Percentiles rank a stretch among this genome's conserved stretches.
phyloP scores from a whole-genome alignment of 2,113 vertebrate species.

The Terrapene triunguis region DNA sequence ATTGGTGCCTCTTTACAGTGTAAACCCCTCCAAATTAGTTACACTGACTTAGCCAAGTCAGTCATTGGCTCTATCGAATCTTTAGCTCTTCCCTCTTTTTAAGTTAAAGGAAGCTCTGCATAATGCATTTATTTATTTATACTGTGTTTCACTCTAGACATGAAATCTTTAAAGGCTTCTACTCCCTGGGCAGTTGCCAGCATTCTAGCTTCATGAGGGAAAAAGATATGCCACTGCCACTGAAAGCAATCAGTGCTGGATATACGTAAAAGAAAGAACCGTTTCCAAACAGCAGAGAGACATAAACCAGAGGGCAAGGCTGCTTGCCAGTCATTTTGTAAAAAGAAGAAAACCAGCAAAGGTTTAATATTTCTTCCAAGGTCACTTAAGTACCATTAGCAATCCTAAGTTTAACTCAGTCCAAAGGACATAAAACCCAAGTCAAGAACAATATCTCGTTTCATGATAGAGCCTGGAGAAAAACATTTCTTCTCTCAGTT shows the following conservation, averaged over 20 bases:
- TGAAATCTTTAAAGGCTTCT: background rate
- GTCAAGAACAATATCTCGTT: slow-evolving; percentile 19
- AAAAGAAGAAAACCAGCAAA: background rate
- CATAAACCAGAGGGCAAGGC: background rate
- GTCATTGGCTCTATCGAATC: fast-evolving
- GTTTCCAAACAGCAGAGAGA: background rate
- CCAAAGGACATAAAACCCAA: slow-evolving; percentile 6
- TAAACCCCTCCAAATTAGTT: background rate
- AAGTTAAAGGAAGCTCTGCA: background rate
- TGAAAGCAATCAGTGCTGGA: background rate
- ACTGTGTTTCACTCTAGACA: background rate
- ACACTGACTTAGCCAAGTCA: background rate
- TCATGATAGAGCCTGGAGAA: background rate
- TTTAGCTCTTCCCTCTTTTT: background rate
- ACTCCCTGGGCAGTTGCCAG: background rate
- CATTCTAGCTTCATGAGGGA: background rate
- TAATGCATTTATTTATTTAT: background rate
- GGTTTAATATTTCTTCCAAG: background rate
- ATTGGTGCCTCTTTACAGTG: background rate
- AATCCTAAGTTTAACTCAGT: slow-evolving; percentile 4
- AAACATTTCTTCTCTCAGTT: slow-evolving; percentile 31
- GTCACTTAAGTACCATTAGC: background rate
- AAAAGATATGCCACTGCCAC: background rate
- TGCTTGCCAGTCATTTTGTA: background rate
- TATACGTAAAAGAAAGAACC: background rate